Base-by-base conservation (phyloP, 2,113 vertebrate genomes). In the Irena cyanogastra region DNA sequence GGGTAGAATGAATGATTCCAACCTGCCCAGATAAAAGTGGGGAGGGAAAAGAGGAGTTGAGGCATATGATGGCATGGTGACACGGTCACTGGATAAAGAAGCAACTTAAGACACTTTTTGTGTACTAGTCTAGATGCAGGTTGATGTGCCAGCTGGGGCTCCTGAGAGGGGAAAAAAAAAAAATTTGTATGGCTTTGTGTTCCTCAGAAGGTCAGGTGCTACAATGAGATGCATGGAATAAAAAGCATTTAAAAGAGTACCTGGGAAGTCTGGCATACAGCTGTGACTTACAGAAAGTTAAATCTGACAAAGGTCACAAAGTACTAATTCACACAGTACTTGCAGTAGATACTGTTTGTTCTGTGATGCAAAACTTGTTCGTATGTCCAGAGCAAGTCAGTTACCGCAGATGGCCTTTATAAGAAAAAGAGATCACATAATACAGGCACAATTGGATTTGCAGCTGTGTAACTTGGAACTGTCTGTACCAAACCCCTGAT, bases 391-490 rank as follows among this genome's bases (percentile, higher is more conserved):
- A 87, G 6, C 44, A 63, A 94, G 61, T 44, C 64, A 91, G 59
- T 84, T 83, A 57, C 41, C 11, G 27, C 56, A 96, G 84, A 93
- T 88, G 80, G 50, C n/a, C 49, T 89, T 96, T 96, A 81, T 47
- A 87, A 77, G 66, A 68, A 90, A 74, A 89, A 77, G 20, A 91
- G 49, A 79, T 81, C 74, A 54, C 11, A 39, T 42, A 76, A 85
- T 61, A 72, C 9, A 81, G 87, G 5, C 20, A 57, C 20, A 90
- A 75, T 64, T 94, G 83, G 39, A 90, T 96, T 95, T 97, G 61
- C 65, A 96, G 70, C 77, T 94, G 61, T 87, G 57, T 72, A 84
- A 79, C 47, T 79, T 87, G 49, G 61, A 97, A 92, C 28, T 87
- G n/a, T 27, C 66, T 87, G 79, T 70, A 64, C 22, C 44, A 87